Evolutionary conservation across 1,140 invertebrate genomes (phyloP), one percentile per base, ranked within the genome.

Genomic region (Alviniconcha marisindica): DNA sequence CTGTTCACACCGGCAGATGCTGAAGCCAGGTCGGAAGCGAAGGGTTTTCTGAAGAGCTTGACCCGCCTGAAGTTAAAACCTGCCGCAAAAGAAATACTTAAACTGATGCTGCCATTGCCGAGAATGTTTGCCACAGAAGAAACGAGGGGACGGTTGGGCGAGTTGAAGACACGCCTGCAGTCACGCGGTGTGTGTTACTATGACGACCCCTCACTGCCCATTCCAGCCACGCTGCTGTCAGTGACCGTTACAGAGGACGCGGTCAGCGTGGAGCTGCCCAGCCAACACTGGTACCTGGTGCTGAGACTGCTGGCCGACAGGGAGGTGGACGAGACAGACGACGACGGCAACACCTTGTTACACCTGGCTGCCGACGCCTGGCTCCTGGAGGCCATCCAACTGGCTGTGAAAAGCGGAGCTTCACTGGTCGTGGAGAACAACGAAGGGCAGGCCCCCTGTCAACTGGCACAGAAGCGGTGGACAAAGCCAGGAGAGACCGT

Each of bases 281-380:
- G 3, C 1, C 40, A 48, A 21, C 73, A 44, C 24, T 40, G 40
- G 73, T 76, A 76, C 38, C 40, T 48, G 40, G 73, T 31, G 0
- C 42, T 76, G 3, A 42, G 73, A 76, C 73, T 76, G 73, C 36
- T 76, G 73, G n/a, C 73, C 0, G 73, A 76, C 73, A 76, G 38
- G 15, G 38, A 48, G 38, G 40, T 42, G 38, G 24, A 44, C 18
- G 38, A 76, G 40, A 44, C 44, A 44, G 73, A 76, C 73, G 1
- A 12, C 21, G 24, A 42, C 2, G 73, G 24, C 18, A 48, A 76
- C 38, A 44, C 73, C 7, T 2, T 76, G 12, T 40, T 76, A 0
- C 73, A 76, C 24, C 2, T 76, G 0, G 73, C 40, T 76, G 73
- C 42, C 14, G 42, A 76, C 38, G 40, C 14, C 10, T 36, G 40